Evolutionary conservation across 2,113 vertebrate genomes (phyloP), one percentile per base, ranked within the genome.

Genomic region (Hippocampus zosterae): DNA sequence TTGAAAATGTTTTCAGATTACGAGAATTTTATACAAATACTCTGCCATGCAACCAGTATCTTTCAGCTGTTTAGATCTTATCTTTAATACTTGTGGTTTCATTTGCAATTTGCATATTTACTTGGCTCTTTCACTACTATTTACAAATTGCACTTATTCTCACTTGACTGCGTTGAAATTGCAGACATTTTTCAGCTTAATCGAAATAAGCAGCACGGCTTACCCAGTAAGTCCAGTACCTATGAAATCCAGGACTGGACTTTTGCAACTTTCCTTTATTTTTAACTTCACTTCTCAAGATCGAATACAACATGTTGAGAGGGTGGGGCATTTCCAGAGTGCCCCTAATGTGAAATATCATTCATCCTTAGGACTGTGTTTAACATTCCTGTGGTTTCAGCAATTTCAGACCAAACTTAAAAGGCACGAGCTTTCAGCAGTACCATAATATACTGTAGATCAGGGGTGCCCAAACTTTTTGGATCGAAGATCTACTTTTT

Each of bases 361-460:
- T 76, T 76, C 78, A 72, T 84, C 65, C 72, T 68, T 72, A 72
- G 64, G 76, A 86, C 83, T 85, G 74, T 88, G 79, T 90, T 89
- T 90, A 86, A 87, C 87, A 92, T 92, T 90, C 89, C 89, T 91
- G 91, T 84, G 89, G 88, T 82, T 66, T 46, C 10, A 73, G 72
- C 73, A 78, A 77, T 84, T 83, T 87, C 69, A 77, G 79, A 79
- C 72, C 50, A 72, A 68, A 73, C 80, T 85, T 88, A 80, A 84
- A 87, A 85, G 73, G 80, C 77, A 65, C 70, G 74, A 76, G 77
- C 81, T 76, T 76, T 78, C n/a, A 73, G 83, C 73, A 78, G 76
- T 8, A 64, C 68, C 69, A 5, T 80, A 63, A 72, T 74, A 73
- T 80, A n/a, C n/a, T n/a, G n/a, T n/a, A n/a, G n/a, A n/a, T n/a